Conservation (phyloP, 1,140 invertebrate species). For the Ctenoplectra terminalis region DNA sequence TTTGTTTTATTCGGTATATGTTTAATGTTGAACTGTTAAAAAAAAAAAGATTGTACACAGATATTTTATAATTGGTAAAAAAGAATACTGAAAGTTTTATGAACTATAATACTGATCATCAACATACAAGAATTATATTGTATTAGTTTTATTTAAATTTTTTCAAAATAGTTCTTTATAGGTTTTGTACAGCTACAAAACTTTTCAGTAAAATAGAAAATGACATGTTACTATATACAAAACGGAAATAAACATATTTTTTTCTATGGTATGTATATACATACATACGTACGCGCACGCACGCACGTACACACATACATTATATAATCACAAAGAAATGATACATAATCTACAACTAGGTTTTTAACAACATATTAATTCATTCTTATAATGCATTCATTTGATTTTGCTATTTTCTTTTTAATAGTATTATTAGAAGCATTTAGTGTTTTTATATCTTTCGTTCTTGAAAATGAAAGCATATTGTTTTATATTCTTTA, state of each 20-base stretch:
- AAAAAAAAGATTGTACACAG: constrained; percentile 27
- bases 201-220: constrained; percentile 36
- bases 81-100: constrained; percentile 15
- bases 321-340: constrained; percentile 12
- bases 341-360: constrained; percentile 13
- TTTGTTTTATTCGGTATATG: constrained; percentile 41
- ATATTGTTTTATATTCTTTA: background rate
- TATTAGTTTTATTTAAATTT: constrained; percentile 16
- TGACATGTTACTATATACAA: constrained; percentile 29
- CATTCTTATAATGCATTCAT: constrained; percentile 4
- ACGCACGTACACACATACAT: background rate
- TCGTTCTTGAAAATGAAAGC: constrained; percentile 1
- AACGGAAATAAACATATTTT: constrained; percentile 43
- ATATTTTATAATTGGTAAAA: constrained; percentile 43
- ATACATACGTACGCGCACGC: background rate
- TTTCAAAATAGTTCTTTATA: constrained; percentile 1
- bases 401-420: constrained; percentile 4
- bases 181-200: constrained; percentile 33
- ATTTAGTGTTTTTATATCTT: constrained; percentile 22
- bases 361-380: constrained; percentile 43
- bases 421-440: constrained; percentile 16
- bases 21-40: constrained; percentile 35
- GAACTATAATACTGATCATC: constrained; percentile 2
- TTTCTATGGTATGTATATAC: constrained; percentile 40
- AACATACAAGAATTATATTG: constrained; percentile 1